Evolutionary conservation across 2,113 vertebrate genomes (phyloP).

Genomic region (Pholis gunnellus): DNA sequence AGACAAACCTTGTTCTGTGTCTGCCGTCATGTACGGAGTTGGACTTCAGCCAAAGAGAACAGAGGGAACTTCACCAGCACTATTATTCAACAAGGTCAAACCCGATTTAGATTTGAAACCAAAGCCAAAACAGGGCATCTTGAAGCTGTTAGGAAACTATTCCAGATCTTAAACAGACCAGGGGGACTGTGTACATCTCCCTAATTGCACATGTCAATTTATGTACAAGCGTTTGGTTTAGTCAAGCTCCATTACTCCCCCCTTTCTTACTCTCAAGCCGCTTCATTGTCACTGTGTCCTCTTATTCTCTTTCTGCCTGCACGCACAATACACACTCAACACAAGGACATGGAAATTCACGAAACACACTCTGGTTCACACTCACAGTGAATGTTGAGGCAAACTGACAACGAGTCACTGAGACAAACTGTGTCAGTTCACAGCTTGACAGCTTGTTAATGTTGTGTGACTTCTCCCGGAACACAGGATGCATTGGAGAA

Average conservation of each 20-base stretch:
- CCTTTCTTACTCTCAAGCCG: constrained; percentile 12
- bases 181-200: constrained; percentile 79
- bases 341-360: constrained; percentile 27
- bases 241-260: constrained; percentile 72
- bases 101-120: constrained; percentile 71
- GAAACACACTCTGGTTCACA: constrained; percentile 5
- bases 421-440: constrained; percentile 70
- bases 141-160: constrained; percentile 84
- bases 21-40: constrained; percentile 47
- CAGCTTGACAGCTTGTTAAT: constrained; percentile 75
- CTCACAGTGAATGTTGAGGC: background rate
- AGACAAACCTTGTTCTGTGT: constrained; percentile 43
- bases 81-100: constrained; percentile 79
- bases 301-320: constrained; percentile 17
- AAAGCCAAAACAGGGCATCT: constrained; percentile 80
- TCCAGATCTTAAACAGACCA: constrained; percentile 80
- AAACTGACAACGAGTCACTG: constrained; percentile 49
- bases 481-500: constrained; percentile 69
- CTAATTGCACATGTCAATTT: constrained; percentile 83
- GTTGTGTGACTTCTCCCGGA: constrained; percentile 72
- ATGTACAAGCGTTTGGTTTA: constrained; percentile 78
- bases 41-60: constrained; percentile 63
- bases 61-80: constrained; percentile 63
- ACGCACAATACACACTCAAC: background rate
- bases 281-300: constrained; percentile 24